phyloP scores from a whole-genome alignment of 2,113 vertebrate species.

The Brevimyrus niger region DNA sequence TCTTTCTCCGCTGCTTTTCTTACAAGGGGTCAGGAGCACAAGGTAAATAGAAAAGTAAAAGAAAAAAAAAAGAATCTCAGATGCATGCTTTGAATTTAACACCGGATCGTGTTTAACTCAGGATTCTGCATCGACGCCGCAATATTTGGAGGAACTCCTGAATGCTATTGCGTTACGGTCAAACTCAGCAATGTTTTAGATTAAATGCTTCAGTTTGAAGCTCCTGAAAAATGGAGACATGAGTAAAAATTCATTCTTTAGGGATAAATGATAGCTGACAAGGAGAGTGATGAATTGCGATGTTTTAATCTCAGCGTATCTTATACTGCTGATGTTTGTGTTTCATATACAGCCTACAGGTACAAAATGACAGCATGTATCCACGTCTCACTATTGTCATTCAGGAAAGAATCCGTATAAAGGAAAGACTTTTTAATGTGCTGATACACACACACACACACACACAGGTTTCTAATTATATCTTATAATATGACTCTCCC shows the following conservation, averaged over 20 bases:
- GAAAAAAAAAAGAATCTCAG: background rate
- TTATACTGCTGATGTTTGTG: slow-evolving; percentile 51
- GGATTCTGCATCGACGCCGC: background rate
- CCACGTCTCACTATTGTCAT: background rate
- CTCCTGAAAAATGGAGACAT: slow-evolving; percentile 43
- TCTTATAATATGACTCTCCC: too few relatives aligned
- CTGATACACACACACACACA: too few relatives aligned
- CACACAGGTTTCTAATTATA: too few relatives aligned
- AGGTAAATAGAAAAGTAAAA: background rate
- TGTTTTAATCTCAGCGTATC: slow-evolving; percentile 47
- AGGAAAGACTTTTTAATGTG: background rate
- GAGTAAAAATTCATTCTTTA: slow-evolving; percentile 52
- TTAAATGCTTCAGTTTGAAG: slow-evolving; percentile 44
- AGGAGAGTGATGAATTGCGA: slow-evolving; percentile 28
- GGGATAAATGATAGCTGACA: slow-evolving; percentile 46
- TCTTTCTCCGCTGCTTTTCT: background rate
- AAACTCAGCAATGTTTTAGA: slow-evolving; percentile 40
- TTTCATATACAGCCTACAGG: slow-evolving; percentile 33
- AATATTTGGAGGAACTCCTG: background rate
- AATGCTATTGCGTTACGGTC: slow-evolving; percentile 25
- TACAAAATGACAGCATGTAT: background rate
- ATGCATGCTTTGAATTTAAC: background rate
- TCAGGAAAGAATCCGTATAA: background rate
- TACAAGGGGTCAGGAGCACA: background rate
- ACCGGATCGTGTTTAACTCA: background rate